A percentile compares a stretch with the other conserved stretches of the same genome.
phyloP scores from a whole-genome alignment of 2,797 vertebrate species.

The Dermochelys coriacea region DNA sequence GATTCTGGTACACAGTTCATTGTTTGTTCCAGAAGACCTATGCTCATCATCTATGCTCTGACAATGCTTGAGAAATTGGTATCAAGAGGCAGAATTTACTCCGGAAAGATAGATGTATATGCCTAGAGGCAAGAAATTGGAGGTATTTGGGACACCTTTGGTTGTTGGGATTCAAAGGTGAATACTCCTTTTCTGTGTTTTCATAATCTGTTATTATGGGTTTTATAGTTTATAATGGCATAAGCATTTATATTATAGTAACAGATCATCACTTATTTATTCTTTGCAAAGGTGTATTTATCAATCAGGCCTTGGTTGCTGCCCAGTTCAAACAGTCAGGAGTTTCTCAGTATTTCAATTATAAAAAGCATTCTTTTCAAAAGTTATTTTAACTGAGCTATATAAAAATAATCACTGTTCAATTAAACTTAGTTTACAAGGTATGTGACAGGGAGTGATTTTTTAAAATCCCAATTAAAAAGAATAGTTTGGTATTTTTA shows the following conservation, averaged over 20 bases:
- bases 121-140: background rate
- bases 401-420: constrained; percentile 55
- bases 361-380: background rate
- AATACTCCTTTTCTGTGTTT: constrained; percentile 32
- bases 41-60: background rate
- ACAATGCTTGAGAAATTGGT: background rate
- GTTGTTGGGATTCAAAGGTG: constrained; percentile 35
- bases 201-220: constrained; percentile 41
- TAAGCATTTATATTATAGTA: constrained; percentile 44
- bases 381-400: constrained; percentile 53
- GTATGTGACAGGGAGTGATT: constrained; percentile 27
- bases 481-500: constrained; percentile 57
- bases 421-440: constrained; percentile 57
- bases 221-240: constrained; percentile 56
- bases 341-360: constrained; percentile 36
- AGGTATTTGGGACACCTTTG: constrained; percentile 46
- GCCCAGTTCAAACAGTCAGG: constrained; percentile 35
- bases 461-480: constrained; percentile 64
- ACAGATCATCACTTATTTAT: constrained; percentile 4
- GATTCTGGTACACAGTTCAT: background rate
- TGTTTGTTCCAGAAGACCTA: constrained; percentile 1
- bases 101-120: background rate
- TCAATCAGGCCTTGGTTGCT: constrained; percentile 12
- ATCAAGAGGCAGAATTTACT: constrained; percentile 27
- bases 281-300: background rate